These are phyloP conservation scores for Esox niger DNA, from an alignment of 2,113 vertebrate species.

Conservation along the genomic window DNA sequence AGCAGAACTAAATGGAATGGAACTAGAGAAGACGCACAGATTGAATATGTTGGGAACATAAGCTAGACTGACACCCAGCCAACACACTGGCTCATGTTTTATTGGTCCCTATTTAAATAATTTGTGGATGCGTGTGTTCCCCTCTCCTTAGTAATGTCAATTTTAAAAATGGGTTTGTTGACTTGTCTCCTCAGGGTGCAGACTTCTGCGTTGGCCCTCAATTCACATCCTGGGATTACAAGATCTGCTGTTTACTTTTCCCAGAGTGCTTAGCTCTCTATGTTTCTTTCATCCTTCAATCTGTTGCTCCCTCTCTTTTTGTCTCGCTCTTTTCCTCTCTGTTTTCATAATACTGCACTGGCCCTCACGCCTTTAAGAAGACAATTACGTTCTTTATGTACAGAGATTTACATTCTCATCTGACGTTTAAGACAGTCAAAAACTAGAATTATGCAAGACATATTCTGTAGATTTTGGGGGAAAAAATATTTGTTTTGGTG, in stretches of 20 bases:
- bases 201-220: conserved; percentile 29
- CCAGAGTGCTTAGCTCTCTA: conserved; percentile 61
- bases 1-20: neutral
- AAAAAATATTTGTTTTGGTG: neutral
- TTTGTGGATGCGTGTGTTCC: conserved; percentile 39
- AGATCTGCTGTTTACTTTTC: conserved; percentile 72
- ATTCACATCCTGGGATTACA: conserved; percentile 60
- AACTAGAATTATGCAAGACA: too few species aligned
- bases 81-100: conserved; percentile 41
- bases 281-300: conserved; percentile 57
- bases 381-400: too few species aligned
- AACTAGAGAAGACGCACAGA: neutral
- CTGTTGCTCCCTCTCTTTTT: conserved; percentile 34
- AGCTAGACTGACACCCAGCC: conserved; percentile 46
- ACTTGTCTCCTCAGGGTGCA: conserved; percentile 48
- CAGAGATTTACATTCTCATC: too few species aligned
- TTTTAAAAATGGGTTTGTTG: conserved; percentile 60
- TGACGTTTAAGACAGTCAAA: too few species aligned
- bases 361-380: neutral
- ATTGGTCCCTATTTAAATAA: conserved; percentile 54
- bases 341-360: too few species aligned
- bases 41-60: neutral
- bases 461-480: too few species aligned
- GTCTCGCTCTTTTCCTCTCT: conserved; percentile 15
- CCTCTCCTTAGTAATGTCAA: conserved; percentile 45